A percentile compares a stretch with the other conserved stretches of the same genome.
These are phyloP conservation scores for Antennarius striatus DNA, from an alignment of 2,113 vertebrate genomes.

Conservation along the genomic window DNA sequence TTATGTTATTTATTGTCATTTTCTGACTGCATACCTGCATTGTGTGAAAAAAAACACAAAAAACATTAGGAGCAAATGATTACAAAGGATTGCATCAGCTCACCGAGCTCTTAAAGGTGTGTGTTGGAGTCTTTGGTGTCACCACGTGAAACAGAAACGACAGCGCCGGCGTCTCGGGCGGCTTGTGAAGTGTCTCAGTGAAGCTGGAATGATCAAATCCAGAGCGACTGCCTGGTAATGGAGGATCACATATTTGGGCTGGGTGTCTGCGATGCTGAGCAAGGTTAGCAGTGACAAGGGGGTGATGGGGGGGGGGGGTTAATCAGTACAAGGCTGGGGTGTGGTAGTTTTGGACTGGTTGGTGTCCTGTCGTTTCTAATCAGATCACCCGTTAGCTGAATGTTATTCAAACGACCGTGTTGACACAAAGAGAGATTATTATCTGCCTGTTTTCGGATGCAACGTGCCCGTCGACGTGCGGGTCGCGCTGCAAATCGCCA, in stretches of 20 bases:
- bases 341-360: slow-evolving; percentile 27
- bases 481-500: no score
- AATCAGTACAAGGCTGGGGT: slow-evolving; percentile 46
- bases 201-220: slow-evolving; percentile 36
- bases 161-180: no score
- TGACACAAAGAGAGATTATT: slow-evolving; percentile 28
- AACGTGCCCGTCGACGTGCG: no score
- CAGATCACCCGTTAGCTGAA: slow-evolving; percentile 25
- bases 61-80: no score
- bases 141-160: no score
- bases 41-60: not conserved
- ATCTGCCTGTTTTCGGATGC: not conserved
- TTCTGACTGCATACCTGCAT: no score
- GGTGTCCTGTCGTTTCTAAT: slow-evolving; percentile 44
- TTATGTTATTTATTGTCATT: no score
- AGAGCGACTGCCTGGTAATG: slow-evolving; percentile 37
- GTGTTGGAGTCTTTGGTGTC: not conserved
- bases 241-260: slow-evolving; percentile 4
- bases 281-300: slow-evolving; percentile 40
- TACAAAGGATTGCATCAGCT: no score
- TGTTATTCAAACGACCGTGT: slow-evolving; percentile 23
- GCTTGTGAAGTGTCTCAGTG: not conserved
- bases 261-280: slow-evolving; percentile 14
- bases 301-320: slow-evolving; percentile 55
- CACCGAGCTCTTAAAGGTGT: not conserved